These are phyloP conservation scores for Periophthalmodon schlosseri DNA, from an alignment of 2,113 vertebrate species.

Conservation along the genomic window DNA sequence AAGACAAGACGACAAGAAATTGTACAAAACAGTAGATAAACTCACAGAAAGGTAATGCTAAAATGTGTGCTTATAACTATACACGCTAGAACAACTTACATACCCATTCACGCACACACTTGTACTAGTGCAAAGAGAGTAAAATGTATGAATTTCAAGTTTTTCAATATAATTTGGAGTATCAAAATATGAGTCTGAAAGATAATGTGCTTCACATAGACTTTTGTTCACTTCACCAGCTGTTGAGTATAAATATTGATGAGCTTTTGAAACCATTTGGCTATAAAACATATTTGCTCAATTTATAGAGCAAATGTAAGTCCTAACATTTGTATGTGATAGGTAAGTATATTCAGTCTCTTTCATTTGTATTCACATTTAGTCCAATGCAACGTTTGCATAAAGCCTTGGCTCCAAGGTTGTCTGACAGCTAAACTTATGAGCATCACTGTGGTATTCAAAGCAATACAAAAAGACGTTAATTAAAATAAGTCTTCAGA, in stretches of 20 bases:
- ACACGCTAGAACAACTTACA: too few species aligned
- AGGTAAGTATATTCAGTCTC: background rate
- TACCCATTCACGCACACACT: too few species aligned
- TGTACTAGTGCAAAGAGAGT: too few species aligned
- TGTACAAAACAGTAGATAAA: too few species aligned
- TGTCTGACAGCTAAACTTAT: background rate
- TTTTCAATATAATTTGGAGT: too few species aligned
- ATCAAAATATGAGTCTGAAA: too few species aligned
- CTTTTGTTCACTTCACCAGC: too few species aligned
- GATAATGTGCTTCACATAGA: too few species aligned
- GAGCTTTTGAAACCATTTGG: background rate
- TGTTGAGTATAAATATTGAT: background rate
- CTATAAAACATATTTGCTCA: background rate
- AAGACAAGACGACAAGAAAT: too few species aligned
- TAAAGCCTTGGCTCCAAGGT: slow-evolving; percentile 1
- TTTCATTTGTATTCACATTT: background rate
- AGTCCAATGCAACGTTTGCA: background rate
- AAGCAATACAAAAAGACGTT: background rate
- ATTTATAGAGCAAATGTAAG: background rate
- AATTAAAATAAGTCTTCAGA: background rate
- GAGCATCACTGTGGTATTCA: background rate
- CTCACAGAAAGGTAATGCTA: too few species aligned
- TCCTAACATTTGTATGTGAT: background rate
- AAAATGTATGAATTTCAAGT: too few species aligned
- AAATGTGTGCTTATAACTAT: too few species aligned